Evolutionary conservation across 2,797 vertebrate genomes (phyloP), one percentile per base, ranked within the genome.

Genomic region (Lepilemur septentrionalis): DNA sequence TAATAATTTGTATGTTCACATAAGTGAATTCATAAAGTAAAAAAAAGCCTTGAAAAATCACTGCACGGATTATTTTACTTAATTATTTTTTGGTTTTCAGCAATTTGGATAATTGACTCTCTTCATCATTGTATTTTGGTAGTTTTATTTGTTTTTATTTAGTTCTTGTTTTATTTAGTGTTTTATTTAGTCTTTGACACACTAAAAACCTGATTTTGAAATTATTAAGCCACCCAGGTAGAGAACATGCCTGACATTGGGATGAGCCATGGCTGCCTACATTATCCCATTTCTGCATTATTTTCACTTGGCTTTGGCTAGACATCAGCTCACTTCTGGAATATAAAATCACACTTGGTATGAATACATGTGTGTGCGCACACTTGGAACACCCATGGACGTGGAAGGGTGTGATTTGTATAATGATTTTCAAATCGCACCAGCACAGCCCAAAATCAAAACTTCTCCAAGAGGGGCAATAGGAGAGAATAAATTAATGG

Each of bases 51-150:
- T n/a, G n/a, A n/a, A n/a, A n/a, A n/a, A n/a, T n/a, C 55, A 73
- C 67, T 84, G 87, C 76, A 81, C 52, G 89, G n/a, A 75, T 93
- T 88, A 48, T 91, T 92, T 67, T 43, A 93, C 41, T 67, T 63
- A 83, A 93, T 92, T 79, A 83, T 69, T 86, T 91, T 96, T 22
- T 96, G 50, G 43, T 87, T 92, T 89, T 76, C 48, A 55, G 38
- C 67, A 78, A 85, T 91, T 61, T 85, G 43, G 46, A 93, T 55
- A 95, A 87, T 76, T 67, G 63, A 92, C 32, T 63, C 10, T 52
- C 89, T 55, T 80, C 41, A 88, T 9, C 46, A 88, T 18, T 75
- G 23, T 32, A 90, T 63, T 92, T 80, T 75, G 57, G n/a, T 59
- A n/a, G 32, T 76, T 95, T 91, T 11, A 43, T 63, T 96, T 80